Conservation (phyloP, 2,888 invertebrate species). For the Dolichopus griseipennis region DNA sequence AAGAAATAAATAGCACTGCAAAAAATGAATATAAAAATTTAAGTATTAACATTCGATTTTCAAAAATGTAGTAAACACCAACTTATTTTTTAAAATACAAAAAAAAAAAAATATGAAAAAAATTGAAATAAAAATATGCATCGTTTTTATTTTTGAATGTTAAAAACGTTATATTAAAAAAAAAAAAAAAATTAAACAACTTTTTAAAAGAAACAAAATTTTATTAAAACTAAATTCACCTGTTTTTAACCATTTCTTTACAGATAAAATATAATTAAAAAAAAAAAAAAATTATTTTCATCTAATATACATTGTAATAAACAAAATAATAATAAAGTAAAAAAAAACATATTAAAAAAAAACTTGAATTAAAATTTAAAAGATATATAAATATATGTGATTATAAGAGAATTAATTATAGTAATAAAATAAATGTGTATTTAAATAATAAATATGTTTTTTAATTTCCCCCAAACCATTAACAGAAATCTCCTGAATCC, state of each 20-base stretch:
- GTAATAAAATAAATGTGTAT: slow-evolving; percentile 6
- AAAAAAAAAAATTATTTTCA: background rate
- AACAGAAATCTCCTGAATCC: too few species aligned
- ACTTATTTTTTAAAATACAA: background rate
- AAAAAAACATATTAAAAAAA: background rate
- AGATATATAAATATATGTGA: background rate
- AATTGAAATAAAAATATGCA: too few species aligned
- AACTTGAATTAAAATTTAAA: background rate
- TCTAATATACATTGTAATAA: background rate
- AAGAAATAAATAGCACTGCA: too few species aligned
- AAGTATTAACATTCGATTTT: too few species aligned
- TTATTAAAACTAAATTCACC: background rate
- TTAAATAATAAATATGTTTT: background rate
- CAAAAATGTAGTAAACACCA: background rate
- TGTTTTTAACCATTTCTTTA: background rate
- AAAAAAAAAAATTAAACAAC: too few species aligned
- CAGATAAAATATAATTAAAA: background rate
- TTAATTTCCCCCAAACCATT: too few species aligned
- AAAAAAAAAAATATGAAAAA: background rate
- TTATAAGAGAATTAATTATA: background rate
- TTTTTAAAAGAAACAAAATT: too few species aligned
- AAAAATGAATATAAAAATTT: too few species aligned
- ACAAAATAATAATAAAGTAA: background rate
- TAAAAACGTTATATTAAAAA: too few species aligned
- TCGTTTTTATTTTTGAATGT: background rate